Conservation (phyloP, 2,888 invertebrate species). For the Drosophila melanosoma region DNA sequence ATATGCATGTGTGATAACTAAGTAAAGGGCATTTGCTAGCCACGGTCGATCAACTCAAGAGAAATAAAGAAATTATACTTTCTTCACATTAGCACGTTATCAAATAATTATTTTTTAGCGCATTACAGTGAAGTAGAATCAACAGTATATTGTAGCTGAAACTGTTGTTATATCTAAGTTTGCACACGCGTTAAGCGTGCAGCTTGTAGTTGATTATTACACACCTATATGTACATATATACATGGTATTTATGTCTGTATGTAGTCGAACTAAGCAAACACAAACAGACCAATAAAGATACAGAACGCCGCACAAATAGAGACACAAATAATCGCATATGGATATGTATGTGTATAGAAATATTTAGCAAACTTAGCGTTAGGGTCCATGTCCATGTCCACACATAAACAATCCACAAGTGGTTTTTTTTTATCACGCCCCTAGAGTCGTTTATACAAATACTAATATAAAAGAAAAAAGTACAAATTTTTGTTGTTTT, state of each 20-base stretch:
- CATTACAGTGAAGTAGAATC: neutral
- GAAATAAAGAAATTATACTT: neutral
- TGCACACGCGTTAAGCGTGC: constrained; percentile 1
- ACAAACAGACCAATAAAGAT: constrained; percentile 33
- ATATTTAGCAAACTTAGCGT: constrained; percentile 9
- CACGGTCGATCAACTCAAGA: neutral
- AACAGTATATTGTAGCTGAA: neutral
- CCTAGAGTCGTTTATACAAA: constrained; percentile 22
- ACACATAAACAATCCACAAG: constrained; percentile 54
- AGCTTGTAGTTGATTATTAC: constrained; percentile 13
- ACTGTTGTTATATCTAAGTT: neutral
- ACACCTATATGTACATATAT: constrained; percentile 8
- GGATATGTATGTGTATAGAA: neutral
- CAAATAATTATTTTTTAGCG: neutral
- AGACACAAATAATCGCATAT: constrained; percentile 17
- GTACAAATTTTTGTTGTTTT: constrained; percentile 18
- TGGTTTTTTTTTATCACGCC: constrained; percentile 54
- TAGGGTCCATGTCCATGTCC: constrained; percentile 43
- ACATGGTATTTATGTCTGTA: neutral
- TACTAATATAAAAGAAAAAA: constrained; percentile 1
- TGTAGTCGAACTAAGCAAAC: constrained; percentile 23
- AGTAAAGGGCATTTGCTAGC: neutral
- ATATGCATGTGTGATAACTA: neutral
- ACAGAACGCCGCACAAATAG: constrained; percentile 26
- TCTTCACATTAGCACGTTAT: neutral